Conservation (phyloP, 2,797 vertebrate genomes). For the Macropus fuliginosus region DNA sequence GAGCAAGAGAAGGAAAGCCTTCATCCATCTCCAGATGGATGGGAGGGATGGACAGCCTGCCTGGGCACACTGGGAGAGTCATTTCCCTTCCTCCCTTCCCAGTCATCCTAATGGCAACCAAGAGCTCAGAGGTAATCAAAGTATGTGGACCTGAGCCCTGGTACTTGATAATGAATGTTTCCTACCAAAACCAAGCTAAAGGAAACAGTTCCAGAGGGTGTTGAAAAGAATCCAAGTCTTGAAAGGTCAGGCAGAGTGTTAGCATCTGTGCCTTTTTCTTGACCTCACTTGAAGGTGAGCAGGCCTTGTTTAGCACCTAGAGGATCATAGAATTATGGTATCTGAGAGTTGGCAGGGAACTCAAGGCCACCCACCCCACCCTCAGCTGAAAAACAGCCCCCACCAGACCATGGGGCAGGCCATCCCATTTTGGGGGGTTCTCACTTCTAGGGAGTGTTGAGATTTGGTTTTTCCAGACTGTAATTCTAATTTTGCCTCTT, state of each 20-base stretch:
- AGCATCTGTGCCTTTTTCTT: not conserved
- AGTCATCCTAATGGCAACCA: not conserved
- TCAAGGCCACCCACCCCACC: not conserved
- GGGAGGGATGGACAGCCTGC: not conserved
- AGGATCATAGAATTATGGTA: not conserved
- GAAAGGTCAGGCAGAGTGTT: not conserved
- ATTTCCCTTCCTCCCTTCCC: not conserved
- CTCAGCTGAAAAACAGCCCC: not conserved
- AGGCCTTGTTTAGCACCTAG: not conserved
- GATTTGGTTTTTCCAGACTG: not conserved
- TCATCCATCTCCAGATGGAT: not conserved
- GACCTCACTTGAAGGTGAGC: not conserved
- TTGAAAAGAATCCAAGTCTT: not conserved
- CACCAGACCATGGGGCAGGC: not conserved
- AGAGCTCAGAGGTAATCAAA: not conserved
- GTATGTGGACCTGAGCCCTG: not conserved
- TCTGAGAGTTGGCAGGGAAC: not conserved
- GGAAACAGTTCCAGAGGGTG: conserved; percentile 67
- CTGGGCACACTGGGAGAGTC: not conserved
- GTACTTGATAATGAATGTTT: conserved; percentile 34
- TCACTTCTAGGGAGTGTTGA: not conserved
- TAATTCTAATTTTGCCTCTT: not conserved
- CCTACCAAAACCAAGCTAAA: conserved; percentile 39
- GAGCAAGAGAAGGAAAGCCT: not conserved
- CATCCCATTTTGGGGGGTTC: not conserved